Percentiles rank a stretch among this genome's conserved stretches.
These are phyloP conservation scores for Lethocerus indicus DNA, from an alignment of 1,140 invertebrate species.

Conservation along the genomic window DNA sequence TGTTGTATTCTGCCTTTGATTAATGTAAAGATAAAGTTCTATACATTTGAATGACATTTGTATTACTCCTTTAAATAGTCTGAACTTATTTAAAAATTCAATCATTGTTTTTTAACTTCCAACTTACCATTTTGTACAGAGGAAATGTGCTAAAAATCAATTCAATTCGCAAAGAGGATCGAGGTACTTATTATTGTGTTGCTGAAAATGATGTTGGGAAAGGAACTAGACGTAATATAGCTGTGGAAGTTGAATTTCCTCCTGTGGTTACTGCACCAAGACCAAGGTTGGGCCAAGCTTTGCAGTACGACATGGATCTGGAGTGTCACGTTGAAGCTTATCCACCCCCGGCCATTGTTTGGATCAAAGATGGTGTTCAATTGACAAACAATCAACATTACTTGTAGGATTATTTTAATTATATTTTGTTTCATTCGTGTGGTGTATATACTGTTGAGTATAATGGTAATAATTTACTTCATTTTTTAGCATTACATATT, in stretches of 20 bases:
- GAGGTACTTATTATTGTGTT: conserved; percentile 85
- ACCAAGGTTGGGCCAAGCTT: conserved; percentile 63
- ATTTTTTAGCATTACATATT: conserved; percentile 55
- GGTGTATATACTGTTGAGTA: background rate
- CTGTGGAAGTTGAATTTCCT: conserved; percentile 74
- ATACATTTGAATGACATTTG: too few species aligned
- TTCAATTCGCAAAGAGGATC: conserved; percentile 65
- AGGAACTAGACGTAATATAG: conserved; percentile 68
- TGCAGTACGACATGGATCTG: conserved; percentile 84
- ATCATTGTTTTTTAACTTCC: too few species aligned
- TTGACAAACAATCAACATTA: conserved; percentile 81
- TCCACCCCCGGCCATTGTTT: conserved; percentile 71
- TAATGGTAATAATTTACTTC: background rate
- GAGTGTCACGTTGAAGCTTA: conserved; percentile 86
- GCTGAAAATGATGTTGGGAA: conserved; percentile 81
- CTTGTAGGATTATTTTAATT: too few species aligned
- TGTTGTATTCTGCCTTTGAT: too few species aligned
- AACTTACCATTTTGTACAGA: conserved; percentile 29
- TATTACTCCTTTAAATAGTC: too few species aligned
- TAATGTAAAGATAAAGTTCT: too few species aligned
- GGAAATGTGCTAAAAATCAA: conserved; percentile 73
- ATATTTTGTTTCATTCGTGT: too few species aligned
- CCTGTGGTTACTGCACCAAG: conserved; percentile 69
- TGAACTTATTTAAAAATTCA: too few species aligned
- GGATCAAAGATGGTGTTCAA: conserved; percentile 66